These are phyloP conservation scores for Carettochelys insculpta DNA, from an alignment of 2,113 vertebrate genomes.

Conservation along the genomic window DNA sequence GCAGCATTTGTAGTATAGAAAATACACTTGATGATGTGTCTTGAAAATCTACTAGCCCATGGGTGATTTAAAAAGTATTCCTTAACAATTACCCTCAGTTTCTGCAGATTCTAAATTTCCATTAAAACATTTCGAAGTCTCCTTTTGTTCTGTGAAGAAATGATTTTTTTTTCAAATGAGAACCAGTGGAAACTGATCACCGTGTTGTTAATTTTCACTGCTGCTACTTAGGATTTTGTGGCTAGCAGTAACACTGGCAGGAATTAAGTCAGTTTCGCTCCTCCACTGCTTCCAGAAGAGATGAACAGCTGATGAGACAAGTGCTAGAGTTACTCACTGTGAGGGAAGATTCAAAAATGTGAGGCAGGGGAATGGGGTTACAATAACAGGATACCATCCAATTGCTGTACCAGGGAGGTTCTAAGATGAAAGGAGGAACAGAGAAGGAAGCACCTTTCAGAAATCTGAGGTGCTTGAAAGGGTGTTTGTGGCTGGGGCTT, in stretches of 20 bases:
- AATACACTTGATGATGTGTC: neutral
- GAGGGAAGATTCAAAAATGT: conserved; percentile 20
- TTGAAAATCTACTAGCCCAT: conserved; percentile 30
- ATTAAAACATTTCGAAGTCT: neutral
- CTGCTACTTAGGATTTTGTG: conserved; percentile 55
- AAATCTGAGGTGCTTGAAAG: neutral
- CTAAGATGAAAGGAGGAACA: neutral
- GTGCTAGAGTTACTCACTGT: conserved; percentile 24
- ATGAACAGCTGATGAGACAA: conserved; percentile 65
- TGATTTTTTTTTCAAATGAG: neutral
- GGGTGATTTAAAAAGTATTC: conserved; percentile 26
- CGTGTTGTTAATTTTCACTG: conserved; percentile 30
- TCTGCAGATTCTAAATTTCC: neutral
- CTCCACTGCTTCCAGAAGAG: conserved; percentile 58
- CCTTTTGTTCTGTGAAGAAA: neutral
- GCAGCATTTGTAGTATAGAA: conserved; percentile 25
- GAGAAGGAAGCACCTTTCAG: neutral
- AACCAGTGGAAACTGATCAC: neutral
- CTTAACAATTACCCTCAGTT: neutral
- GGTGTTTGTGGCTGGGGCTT: neutral
- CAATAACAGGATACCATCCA: neutral
- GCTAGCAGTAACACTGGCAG: conserved; percentile 62
- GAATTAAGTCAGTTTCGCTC: conserved; percentile 74
- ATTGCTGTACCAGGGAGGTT: fast-evolving
- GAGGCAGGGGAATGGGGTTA: conserved; percentile 43